Conservation (phyloP, 2,113 vertebrate species). For the Scalopus aquaticus region DNA sequence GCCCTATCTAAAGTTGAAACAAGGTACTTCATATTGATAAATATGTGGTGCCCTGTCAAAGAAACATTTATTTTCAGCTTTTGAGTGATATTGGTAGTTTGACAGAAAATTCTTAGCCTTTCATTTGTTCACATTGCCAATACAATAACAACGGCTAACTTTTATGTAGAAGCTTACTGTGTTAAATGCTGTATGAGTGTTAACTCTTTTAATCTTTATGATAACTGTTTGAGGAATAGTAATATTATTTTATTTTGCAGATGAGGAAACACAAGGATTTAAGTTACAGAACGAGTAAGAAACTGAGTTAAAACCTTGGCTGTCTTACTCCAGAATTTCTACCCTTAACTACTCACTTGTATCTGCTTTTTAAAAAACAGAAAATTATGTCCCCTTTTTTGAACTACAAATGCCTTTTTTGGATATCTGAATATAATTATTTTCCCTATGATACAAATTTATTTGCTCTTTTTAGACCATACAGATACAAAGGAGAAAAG, state of each 20-base stretch:
- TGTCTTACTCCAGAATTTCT: background rate
- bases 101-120: slow-evolving; percentile 15
- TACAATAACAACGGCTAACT: background rate
- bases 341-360: background rate
- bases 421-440: background rate
- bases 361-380: slow-evolving; percentile 20
- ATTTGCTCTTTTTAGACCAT: background rate
- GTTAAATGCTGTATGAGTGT: background rate
- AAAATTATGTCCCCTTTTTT: background rate
- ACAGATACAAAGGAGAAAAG: background rate
- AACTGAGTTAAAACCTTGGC: background rate
- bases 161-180: background rate
- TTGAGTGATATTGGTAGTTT: background rate
- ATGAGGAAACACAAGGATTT: background rate
- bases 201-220: background rate
- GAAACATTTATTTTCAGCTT: slow-evolving; percentile 5
- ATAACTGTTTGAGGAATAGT: background rate
- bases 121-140: background rate
- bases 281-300: background rate
- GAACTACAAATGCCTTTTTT: background rate
- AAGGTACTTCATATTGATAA: slow-evolving; percentile 84
- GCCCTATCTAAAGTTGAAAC: slow-evolving; percentile 82
- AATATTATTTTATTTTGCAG: background rate
- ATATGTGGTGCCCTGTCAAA: slow-evolving; percentile 41
- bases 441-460: background rate